Evolutionary conservation across 2,888 invertebrate species (phyloP).

Genomic region (Incurvaria masculella): DNA sequence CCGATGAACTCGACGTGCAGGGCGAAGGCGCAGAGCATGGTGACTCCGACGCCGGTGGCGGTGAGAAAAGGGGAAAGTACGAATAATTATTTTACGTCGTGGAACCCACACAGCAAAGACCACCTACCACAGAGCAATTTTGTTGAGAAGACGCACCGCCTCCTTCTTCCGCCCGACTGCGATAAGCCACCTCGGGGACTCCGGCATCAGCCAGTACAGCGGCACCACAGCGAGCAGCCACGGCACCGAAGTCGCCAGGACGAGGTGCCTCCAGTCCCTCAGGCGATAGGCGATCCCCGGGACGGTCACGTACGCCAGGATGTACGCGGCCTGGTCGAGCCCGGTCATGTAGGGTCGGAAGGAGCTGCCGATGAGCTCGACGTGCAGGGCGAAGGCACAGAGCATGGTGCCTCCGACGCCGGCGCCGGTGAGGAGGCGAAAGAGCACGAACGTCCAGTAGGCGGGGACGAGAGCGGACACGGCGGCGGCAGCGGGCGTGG

Average conservation of each 20-base stretch:
- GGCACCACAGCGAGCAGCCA: conserved; percentile 53
- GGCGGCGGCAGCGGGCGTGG: conserved; percentile 53
- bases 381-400: conserved; percentile 61
- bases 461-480: conserved; percentile 54
- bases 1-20: conserved; percentile 62
- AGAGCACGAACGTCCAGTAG: conserved; percentile 57
- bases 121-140: conserved; percentile 54
- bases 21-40: conserved; percentile 65
- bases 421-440: conserved; percentile 57
- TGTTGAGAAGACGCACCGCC: conserved; percentile 60
- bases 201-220: conserved; percentile 69
- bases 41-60: conserved; percentile 60
- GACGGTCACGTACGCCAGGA: conserved; percentile 52
- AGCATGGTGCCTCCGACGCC: conserved; percentile 66
- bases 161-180: conserved; percentile 62
- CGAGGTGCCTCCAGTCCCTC: conserved; percentile 58
- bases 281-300: conserved; percentile 59
- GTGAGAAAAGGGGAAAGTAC: conserved; percentile 56
- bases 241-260: conserved; percentile 51
- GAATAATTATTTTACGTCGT: too few relatives aligned
- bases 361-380: conserved; percentile 58
- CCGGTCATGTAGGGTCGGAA: conserved; percentile 54
- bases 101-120: neutral
- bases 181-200: conserved; percentile 77
- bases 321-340: conserved; percentile 53